Evolutionary conservation across 1,140 invertebrate genomes (phyloP), one percentile per base, ranked within the genome.

Genomic region (Daktulosphaira vitifoliae): DNA sequence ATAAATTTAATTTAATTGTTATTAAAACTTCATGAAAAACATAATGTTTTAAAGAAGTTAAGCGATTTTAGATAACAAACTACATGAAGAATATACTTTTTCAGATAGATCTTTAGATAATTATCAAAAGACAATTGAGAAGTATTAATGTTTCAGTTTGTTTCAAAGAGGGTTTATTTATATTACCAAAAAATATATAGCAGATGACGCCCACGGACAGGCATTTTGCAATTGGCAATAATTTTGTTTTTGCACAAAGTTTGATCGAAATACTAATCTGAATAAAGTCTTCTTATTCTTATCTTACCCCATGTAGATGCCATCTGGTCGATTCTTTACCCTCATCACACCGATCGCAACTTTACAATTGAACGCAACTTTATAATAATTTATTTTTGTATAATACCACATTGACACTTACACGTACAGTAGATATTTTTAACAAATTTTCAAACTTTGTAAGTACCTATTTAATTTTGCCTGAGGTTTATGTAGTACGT

Each of bases 251-350:
- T 42, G 5, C 9, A 22, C 56, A 62, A 62, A 62, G 56, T 62
- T 62, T 62, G 56, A 29, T 62, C 42, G n/a, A 62, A 62, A 62
- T 48, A 46, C 56, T 62, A 62, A 62, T 62, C 54, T 62, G 42
- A 46, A 62, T 62, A 33, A 62, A 48, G 56, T 62, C 42, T 62
- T 33, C 39, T 46, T 62, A 33, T 62, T 48, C 42, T 46, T 46
- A 46, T 59, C 56, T 46, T 18, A n/a, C 39, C 42, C 56, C 25
- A 20, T 48, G 39, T 18, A 22, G 5, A 16, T 11, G 7, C 25
- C 56, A 62, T 62, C 56, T 62, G 56, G 42, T 33, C 42, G 23
- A 18, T 48, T 62, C 56, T 16, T 39, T 46, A 15, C 25, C 25
- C 25, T 44, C 16, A 16, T 29, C 16, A n/a, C n/a, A 15, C n/a